Conservation (phyloP, 2,113 vertebrate species). For the Sitta europaea region DNA sequence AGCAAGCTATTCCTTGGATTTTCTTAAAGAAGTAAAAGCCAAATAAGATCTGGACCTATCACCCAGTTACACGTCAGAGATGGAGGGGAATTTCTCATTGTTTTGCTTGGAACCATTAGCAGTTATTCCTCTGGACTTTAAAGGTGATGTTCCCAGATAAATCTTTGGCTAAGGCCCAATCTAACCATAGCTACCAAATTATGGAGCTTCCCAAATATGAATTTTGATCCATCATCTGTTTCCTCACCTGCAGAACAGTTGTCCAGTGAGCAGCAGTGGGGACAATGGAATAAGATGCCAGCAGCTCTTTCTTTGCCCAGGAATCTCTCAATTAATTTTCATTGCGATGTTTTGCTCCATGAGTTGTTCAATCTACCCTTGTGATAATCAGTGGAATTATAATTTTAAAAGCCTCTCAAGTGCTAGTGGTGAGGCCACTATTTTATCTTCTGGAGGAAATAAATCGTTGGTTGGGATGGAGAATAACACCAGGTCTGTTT, state of each 20-base stretch:
- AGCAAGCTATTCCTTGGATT: not conserved
- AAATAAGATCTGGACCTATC: not conserved
- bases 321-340: not conserved
- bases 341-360: not conserved
- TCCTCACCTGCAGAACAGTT: not conserved
- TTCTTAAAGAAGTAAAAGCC: not conserved
- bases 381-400: not conserved
- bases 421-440: not conserved
- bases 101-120: not conserved
- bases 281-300: not conserved
- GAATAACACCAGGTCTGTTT: not conserved
- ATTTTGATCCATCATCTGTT: not conserved
- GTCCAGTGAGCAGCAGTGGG: not conserved
- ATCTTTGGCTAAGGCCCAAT: not conserved
- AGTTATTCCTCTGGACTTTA: not conserved
- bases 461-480: not conserved
- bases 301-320: not conserved
- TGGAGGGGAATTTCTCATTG: not conserved
- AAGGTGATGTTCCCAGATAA: not conserved
- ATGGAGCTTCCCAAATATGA: not conserved
- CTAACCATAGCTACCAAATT: not conserved
- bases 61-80: not conserved
- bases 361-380: not conserved
- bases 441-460: not conserved
- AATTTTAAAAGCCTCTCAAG: not conserved